Evolutionary conservation across 2,888 invertebrate species (phyloP), one percentile per base, ranked within the genome.

Genomic region (Petrolisthes cinctipes): DNA sequence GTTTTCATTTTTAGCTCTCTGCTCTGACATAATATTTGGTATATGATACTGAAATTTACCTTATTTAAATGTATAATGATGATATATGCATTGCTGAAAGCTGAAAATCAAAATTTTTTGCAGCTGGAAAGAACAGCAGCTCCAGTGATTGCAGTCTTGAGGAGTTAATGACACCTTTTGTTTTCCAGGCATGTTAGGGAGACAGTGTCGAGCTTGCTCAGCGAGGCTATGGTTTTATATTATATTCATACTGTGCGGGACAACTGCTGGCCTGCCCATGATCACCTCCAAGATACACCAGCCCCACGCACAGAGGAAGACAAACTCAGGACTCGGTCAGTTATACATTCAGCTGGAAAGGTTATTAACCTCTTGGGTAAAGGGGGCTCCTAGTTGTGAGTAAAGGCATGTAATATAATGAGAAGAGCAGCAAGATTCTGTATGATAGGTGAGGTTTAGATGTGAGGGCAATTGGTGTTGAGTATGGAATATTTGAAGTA

Each of bases 191-290:
- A 91, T 61, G 88, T 91, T 23, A 83, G 90, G 17, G 91, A 91
- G 73, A 90, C 89, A 4, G 89, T 90, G 57, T 85, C 88, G 11
- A 83, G 87, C 61, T 80, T 90, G 76, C 81, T 91, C 57, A 89
- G 88, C 14, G 98, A 98, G 92, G 96, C 96, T 90, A 97, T 97
- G 97, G 93, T 98, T 88, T 96, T 97, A 92, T 97, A 96, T 93
- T 98, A 97, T 92, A 95, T 96, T 80, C 95, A 96, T 88, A 94
- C 96, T 56, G 95, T 97, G 90, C 94, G 96, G 86, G 97, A 97
- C 92, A 96, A 96, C 1, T 96, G 97, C 95, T 98, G 97, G 97
- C 97, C 97, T 0, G 96, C 96, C 84, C 97, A 97, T 2, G 95
- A 95, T n/a, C 93, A 96, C 0, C 89, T 92, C 68, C 91, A 84